Evolutionary conservation across 2,113 vertebrate species (phyloP).

Genomic region (Limanda limanda): DNA sequence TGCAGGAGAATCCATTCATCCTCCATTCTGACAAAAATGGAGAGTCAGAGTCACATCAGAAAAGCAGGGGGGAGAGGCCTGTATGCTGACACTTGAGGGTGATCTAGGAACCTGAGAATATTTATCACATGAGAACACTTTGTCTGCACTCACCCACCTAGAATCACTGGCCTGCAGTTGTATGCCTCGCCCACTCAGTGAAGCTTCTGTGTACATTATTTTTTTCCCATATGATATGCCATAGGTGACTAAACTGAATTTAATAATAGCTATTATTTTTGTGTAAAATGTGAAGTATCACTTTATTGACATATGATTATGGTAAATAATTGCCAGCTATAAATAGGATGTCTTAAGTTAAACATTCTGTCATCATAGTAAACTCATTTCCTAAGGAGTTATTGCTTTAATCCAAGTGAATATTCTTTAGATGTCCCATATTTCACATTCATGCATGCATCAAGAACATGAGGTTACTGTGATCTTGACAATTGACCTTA

Average conservation of each 20-base stretch:
- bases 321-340: background rate
- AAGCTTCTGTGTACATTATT: too few species aligned
- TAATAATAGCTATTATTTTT: background rate
- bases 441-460: too few species aligned
- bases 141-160: background rate
- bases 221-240: background rate
- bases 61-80: background rate
- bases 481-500: too few species aligned
- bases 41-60: background rate
- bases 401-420: too few species aligned
- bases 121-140: background rate
- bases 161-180: background rate
- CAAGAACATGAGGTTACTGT: too few species aligned
- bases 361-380: background rate
- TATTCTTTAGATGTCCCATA: too few species aligned
- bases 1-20: conserved; percentile 79
- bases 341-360: background rate
- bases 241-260: background rate
- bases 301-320: background rate
- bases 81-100: background rate
- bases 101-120: background rate
- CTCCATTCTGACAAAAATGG: conserved; percentile 77
- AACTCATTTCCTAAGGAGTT: too few species aligned
- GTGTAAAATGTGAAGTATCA: background rate
- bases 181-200: too few species aligned